Evolutionary conservation across 2,113 vertebrate species (phyloP).

Genomic region (Mustelus asterias): DNA sequence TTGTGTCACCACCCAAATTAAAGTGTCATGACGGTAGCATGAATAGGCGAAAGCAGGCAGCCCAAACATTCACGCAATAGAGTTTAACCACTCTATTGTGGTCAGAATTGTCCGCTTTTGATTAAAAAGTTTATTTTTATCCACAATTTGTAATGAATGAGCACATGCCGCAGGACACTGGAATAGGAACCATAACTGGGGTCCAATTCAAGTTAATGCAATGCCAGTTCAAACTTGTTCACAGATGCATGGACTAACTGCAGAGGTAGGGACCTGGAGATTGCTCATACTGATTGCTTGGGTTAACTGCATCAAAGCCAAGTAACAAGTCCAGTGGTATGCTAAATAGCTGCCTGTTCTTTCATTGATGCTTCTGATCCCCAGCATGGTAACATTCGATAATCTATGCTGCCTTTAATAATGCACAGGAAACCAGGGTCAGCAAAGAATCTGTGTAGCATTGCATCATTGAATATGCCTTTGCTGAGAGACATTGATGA

Average conservation of each 20-base stretch:
- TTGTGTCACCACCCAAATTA: not conserved
- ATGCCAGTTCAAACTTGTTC: not conserved
- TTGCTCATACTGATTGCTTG: not conserved
- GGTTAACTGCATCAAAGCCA: conserved; percentile 1
- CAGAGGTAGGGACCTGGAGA: not conserved
- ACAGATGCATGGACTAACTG: not conserved
- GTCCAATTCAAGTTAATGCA: not conserved
- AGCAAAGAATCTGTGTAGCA: not conserved
- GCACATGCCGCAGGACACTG: not conserved
- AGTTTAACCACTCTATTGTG: no score
- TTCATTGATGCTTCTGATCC: not conserved
- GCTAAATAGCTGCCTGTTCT: not conserved
- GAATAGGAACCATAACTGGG: not conserved
- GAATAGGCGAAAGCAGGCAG: no score
- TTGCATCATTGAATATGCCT: not conserved
- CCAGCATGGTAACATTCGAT: not conserved
- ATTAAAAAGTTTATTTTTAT: not conserved
- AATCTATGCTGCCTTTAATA: not conserved
- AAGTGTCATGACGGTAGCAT: not conserved
- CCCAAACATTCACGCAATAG: not conserved
- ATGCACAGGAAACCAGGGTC: not conserved
- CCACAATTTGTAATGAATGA: not conserved
- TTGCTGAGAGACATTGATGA: not conserved
- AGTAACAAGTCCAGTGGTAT: not conserved
- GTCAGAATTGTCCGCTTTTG: not conserved